Percentiles rank a stretch among this genome's conserved stretches.
Evolutionary conservation across 2,797 vertebrate genomes (phyloP).

Genomic region (Sebastes aleutianus): DNA sequence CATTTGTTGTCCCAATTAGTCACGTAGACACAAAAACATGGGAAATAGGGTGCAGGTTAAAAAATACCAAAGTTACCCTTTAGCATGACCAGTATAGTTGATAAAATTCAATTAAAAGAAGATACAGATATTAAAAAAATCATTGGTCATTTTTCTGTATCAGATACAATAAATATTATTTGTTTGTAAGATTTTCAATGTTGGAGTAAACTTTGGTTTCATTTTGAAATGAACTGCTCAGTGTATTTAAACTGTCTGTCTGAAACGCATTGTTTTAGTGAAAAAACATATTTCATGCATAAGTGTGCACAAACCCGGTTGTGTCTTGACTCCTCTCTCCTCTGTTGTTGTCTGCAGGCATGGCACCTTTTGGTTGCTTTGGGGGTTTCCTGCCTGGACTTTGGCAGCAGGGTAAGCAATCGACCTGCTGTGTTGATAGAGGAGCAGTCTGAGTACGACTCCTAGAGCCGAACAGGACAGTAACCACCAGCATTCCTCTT

Average conservation of each 20-base stretch:
- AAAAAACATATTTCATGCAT: not conserved
- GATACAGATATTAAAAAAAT: not conserved
- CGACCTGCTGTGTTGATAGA: conserved; percentile 81
- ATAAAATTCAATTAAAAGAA: not conserved
- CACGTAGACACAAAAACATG: too few species aligned
- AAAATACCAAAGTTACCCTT: too few species aligned
- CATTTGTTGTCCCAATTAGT: too few species aligned
- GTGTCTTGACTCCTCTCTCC: not conserved
- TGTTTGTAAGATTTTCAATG: not conserved
- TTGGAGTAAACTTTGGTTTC: not conserved
- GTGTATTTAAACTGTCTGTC: not conserved
- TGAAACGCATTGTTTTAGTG: not conserved
- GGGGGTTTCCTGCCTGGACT: conserved; percentile 87
- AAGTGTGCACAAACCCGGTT: not conserved
- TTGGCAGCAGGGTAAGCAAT: conserved; percentile 88
- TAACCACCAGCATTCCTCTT: conserved; percentile 63
- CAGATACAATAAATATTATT: not conserved
- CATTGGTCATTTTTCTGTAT: not conserved
- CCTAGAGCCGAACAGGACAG: conserved; percentile 72
- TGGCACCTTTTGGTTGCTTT: conserved; percentile 92
- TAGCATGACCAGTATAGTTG: not conserved
- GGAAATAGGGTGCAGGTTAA: too few species aligned
- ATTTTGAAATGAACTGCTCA: not conserved
- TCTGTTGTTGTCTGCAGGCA: conserved; percentile 72
- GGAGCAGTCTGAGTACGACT: conserved; percentile 71